A percentile compares a stretch with the other conserved stretches of the same genome.
These are phyloP conservation scores for Threskiornis aethiopicus DNA, from an alignment of 2,797 vertebrate species.

Conservation along the genomic window DNA sequence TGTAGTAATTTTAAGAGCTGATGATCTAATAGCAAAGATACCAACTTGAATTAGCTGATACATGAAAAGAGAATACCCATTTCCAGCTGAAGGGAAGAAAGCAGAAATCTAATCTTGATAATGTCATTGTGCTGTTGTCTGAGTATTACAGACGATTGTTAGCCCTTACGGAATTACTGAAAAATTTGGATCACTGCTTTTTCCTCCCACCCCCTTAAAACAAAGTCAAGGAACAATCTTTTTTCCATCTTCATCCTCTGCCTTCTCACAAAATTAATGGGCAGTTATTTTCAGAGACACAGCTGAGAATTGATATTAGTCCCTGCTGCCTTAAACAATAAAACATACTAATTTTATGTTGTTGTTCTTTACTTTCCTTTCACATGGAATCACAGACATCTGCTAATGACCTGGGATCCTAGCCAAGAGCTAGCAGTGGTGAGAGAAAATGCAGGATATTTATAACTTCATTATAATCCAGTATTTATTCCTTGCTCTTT, in stretches of 20 bases:
- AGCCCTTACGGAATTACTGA: background rate
- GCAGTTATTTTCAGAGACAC: background rate
- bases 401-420: constrained; percentile 25
- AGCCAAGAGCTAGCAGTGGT: constrained; percentile 12
- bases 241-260: background rate
- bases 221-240: background rate
- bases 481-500: background rate
- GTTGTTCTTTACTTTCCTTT: constrained; percentile 38
- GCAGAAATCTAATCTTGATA: background rate
- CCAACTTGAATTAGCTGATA: background rate
- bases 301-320: background rate
- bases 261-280: background rate
- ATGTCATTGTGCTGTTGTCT: background rate
- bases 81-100: background rate
- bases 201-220: background rate
- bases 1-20: background rate
- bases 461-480: constrained; percentile 26
- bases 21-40: background rate
- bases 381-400: constrained; percentile 40
- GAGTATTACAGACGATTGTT: background rate
- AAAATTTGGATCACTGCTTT: background rate
- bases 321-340: background rate
- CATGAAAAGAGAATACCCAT: background rate
- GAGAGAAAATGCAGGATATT: constrained; percentile 38
- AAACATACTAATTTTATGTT: background rate